Conservation (phyloP, 2,888 invertebrate genomes). For the Trichogramma dendrolimi region DNA sequence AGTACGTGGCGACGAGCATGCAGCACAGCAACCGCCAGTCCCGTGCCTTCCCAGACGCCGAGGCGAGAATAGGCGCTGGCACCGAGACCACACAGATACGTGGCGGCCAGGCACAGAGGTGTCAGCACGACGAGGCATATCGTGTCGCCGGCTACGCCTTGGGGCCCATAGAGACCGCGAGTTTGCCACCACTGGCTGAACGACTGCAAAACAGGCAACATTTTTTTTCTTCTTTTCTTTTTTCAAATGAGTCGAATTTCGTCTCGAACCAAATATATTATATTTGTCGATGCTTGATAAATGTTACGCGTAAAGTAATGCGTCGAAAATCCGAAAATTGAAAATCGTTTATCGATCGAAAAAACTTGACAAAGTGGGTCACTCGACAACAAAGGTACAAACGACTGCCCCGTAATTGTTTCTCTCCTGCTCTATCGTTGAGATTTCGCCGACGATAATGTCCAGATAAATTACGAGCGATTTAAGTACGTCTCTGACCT, state of each 20-base stretch:
- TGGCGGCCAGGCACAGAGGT: conserved; percentile 53
- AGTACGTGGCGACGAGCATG: conserved; percentile 44
- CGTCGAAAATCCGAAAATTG: no score
- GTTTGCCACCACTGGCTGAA: conserved; percentile 50
- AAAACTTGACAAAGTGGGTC: no score
- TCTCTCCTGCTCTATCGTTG: no score
- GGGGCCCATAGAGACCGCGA: conserved; percentile 48
- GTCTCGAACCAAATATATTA: no score
- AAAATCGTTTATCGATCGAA: no score
- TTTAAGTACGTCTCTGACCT: no score
- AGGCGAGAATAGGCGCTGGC: conserved; percentile 46
- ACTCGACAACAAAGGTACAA: no score
- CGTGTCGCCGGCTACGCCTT: conserved; percentile 53
- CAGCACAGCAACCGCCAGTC: conserved; percentile 45
- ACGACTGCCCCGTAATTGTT: no score
- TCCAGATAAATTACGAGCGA: no score
- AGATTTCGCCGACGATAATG: no score
- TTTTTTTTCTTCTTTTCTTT: conserved; percentile 4
- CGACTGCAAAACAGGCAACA: conserved; percentile 30
- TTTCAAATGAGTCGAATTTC: background rate
- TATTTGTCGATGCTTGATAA: no score
- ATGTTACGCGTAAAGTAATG: no score
- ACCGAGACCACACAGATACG: conserved; percentile 53
- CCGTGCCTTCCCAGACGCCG: conserved; percentile 48
- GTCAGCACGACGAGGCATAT: conserved; percentile 53